A percentile compares a stretch with the other conserved stretches of the same genome.
Evolutionary conservation across 2,113 vertebrate species (phyloP).

Genomic region (Pelobates fuscus): DNA sequence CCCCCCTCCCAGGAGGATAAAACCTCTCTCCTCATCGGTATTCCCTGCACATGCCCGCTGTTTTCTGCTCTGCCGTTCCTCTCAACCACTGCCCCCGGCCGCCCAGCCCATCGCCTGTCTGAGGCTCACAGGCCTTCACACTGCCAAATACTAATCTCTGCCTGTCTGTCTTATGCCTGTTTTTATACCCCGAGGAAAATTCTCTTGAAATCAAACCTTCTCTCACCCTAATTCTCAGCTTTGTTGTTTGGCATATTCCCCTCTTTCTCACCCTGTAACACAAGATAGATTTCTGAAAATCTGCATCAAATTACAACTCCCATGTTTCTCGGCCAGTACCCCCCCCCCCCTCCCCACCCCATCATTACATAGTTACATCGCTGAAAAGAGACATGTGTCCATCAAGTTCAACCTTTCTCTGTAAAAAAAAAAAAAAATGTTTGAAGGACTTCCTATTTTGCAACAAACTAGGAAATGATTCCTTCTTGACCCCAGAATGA

Average conservation of each 20-base stretch:
- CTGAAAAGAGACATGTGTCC: no score
- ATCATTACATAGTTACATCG: no score
- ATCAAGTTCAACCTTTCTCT: no score
- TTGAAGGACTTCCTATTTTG: no score
- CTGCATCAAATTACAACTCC: no score
- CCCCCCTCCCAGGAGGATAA: slow-evolving; percentile 36
- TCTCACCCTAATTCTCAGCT: neutral
- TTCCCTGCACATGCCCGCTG: slow-evolving; percentile 33
- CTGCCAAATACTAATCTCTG: slow-evolving; percentile 25
- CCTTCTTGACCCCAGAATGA: no score
- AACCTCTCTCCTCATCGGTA: slow-evolving; percentile 42
- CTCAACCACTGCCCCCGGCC: slow-evolving; percentile 12
- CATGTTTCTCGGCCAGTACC: no score
- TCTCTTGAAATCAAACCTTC: neutral
- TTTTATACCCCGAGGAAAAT: neutral
- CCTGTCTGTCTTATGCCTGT: slow-evolving; percentile 22
- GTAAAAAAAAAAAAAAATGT: no score
- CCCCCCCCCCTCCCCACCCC: no score
- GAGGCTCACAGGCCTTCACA: slow-evolving; percentile 14
- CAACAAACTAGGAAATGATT: no score
- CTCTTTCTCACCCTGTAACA: no score
- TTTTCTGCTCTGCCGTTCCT: slow-evolving; percentile 7
- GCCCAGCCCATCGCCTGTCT: slow-evolving; percentile 32
- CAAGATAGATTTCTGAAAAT: no score
- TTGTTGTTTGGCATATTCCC: neutral